Evolutionary conservation across 2,797 vertebrate genomes (phyloP).

Genomic region (Semaprochilodus insignis): DNA sequence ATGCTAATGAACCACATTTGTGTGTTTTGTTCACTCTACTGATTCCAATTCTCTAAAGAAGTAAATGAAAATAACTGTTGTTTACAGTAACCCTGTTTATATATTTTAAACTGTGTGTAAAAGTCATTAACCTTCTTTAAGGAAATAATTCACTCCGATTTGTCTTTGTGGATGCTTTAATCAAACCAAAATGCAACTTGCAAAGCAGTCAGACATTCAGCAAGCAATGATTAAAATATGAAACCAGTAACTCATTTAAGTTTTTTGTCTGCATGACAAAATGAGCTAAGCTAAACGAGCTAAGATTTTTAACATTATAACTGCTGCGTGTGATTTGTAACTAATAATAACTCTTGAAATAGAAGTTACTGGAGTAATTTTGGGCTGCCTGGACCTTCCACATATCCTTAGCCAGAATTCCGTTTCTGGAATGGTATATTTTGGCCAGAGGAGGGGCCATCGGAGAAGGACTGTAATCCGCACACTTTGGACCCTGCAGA

Average conservation of each 20-base stretch:
- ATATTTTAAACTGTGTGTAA: no score
- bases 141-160: neutral
- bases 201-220: neutral
- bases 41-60: no score
- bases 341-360: neutral
- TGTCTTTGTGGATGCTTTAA: constrained; percentile 36
- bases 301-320: neutral
- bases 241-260: neutral
- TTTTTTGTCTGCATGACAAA: neutral
- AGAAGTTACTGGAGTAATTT: neutral
- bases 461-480: constrained; percentile 23
- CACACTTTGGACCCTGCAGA: constrained; percentile 60
- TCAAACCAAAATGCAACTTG: neutral
- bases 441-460: constrained; percentile 26
- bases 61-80: no score
- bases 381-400: constrained; percentile 15
- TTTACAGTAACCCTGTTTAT: no score
- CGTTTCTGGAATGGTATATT: constrained; percentile 50
- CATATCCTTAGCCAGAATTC: constrained; percentile 47
- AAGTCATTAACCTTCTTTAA: no score
- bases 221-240: neutral
- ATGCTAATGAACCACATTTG: no score
- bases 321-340: neutral
- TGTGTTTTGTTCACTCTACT: no score
- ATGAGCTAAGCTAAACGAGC: neutral